Conservation (phyloP, 2,888 invertebrate species). For the Zhengitettix transpicula region DNA sequence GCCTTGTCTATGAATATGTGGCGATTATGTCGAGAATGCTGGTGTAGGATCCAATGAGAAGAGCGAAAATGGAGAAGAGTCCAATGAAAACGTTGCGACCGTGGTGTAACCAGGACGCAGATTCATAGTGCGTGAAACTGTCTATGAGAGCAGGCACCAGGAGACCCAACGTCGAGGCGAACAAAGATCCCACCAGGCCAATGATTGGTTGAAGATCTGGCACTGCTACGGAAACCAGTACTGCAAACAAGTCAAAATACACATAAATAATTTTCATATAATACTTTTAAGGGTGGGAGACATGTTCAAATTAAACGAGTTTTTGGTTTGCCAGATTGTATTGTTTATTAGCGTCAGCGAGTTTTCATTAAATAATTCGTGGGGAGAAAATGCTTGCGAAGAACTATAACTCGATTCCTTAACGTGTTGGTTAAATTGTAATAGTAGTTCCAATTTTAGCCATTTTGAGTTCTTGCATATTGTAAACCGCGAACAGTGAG, state of each 20-base stretch:
- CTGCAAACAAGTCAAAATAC: conserved; percentile 2
- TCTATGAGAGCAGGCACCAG: conserved; percentile 12
- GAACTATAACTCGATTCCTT: too few species aligned
- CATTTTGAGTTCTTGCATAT: too few species aligned
- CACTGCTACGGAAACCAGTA: conserved; percentile 10
- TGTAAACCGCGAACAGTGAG: too few species aligned
- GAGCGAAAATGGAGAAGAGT: neutral
- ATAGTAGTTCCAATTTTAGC: too few species aligned
- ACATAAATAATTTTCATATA: too few species aligned
- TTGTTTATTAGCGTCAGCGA: too few species aligned
- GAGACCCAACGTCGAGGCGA: conserved; percentile 12
- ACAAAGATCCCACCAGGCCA: conserved; percentile 12
- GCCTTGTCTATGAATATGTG: neutral
- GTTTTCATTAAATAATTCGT: too few species aligned
- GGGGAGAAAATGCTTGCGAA: too few species aligned
- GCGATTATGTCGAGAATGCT: neutral
- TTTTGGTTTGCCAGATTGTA: too few species aligned
- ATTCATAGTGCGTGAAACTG: conserved; percentile 7
- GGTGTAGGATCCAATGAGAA: neutral
- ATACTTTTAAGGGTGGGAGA: too few species aligned
- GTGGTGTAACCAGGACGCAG: neutral
- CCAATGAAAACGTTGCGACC: neutral
- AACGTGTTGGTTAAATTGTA: too few species aligned
- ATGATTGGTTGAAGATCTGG: conserved; percentile 12
- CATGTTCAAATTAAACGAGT: too few species aligned